A percentile compares a stretch with the other conserved stretches of the same genome.
phyloP scores from a whole-genome alignment of 2,888 invertebrate species.

The Portevinia maculata region DNA sequence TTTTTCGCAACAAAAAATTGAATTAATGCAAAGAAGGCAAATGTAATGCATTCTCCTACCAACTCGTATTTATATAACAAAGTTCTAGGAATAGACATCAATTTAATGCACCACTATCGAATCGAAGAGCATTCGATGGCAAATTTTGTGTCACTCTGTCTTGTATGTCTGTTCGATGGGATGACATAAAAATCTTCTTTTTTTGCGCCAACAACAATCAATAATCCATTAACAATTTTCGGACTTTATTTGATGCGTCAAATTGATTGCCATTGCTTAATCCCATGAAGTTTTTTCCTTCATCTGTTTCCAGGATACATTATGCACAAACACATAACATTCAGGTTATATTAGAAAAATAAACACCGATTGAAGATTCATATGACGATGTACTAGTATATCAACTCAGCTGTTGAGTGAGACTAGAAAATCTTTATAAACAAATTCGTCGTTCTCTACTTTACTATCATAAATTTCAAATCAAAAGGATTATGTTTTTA shows the following conservation, averaged over 20 bases:
- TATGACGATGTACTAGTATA: constrained; percentile 5
- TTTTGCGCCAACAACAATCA: background rate
- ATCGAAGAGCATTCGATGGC: background rate
- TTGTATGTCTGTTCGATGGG: background rate
- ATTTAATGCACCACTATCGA: too few relatives aligned
- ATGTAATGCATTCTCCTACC: too few relatives aligned
- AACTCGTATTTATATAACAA: too few relatives aligned
- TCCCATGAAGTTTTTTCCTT: background rate
- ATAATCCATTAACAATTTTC: constrained; percentile 11
- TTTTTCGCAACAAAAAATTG: too few relatives aligned
- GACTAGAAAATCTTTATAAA: constrained; percentile 3
- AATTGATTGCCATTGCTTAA: constrained; percentile 21
- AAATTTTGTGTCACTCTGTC: background rate
- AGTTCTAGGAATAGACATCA: too few relatives aligned
- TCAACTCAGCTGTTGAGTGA: constrained; percentile 1
- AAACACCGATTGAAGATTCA: too few relatives aligned
- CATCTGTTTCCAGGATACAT: background rate
- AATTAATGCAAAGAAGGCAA: too few relatives aligned
- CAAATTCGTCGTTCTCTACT: background rate
- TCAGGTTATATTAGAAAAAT: too few relatives aligned
- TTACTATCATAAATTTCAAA: background rate
- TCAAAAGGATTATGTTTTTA: background rate
- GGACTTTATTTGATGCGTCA: background rate
- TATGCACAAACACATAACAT: constrained; percentile 15
- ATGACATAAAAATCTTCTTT: background rate